These are phyloP conservation scores for Carollia perspicillata DNA, from an alignment of 2,113 vertebrate species.

Conservation along the genomic window DNA sequence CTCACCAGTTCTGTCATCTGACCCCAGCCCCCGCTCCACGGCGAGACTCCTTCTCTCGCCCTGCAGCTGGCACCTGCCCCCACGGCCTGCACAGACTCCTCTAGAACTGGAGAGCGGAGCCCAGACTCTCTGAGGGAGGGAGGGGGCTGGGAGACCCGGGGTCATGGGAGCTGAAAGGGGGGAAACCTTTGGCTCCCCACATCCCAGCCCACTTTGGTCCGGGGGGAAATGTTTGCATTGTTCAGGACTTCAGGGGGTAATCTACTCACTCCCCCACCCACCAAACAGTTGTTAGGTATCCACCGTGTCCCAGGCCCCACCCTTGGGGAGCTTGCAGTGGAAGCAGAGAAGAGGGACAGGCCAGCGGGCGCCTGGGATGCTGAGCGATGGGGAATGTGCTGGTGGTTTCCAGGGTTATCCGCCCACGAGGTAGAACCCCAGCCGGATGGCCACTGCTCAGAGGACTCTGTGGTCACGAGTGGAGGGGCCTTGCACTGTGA, in stretches of 20 bases:
- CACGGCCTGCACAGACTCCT: not conserved
- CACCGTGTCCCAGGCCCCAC: not conserved
- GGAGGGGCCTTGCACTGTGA: not conserved
- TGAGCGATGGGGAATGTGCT: not conserved
- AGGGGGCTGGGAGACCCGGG: not conserved
- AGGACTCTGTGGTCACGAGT: not conserved
- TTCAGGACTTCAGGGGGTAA: not conserved
- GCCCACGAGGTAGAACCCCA: not conserved
- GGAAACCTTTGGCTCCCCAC: not conserved
- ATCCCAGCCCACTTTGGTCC: not conserved
- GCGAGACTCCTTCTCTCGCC: not conserved
- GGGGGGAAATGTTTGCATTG: not conserved
- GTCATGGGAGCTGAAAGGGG: not conserved
- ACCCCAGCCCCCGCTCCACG: not conserved
- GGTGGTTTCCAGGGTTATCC: not conserved
- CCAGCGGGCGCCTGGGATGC: not conserved
- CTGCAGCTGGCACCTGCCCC: not conserved
- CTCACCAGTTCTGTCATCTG: accelerated
- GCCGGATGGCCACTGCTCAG: not conserved
- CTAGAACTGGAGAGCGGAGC: not conserved
- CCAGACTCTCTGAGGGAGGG: not conserved
- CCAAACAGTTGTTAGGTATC: not conserved
- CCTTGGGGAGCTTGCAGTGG: not conserved
- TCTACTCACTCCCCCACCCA: not conserved
- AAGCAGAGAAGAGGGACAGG: not conserved